Percentiles rank a stretch among this genome's conserved stretches.
Conservation (phyloP, 1,140 invertebrate genomes). For the Holotrichia oblita region DNA sequence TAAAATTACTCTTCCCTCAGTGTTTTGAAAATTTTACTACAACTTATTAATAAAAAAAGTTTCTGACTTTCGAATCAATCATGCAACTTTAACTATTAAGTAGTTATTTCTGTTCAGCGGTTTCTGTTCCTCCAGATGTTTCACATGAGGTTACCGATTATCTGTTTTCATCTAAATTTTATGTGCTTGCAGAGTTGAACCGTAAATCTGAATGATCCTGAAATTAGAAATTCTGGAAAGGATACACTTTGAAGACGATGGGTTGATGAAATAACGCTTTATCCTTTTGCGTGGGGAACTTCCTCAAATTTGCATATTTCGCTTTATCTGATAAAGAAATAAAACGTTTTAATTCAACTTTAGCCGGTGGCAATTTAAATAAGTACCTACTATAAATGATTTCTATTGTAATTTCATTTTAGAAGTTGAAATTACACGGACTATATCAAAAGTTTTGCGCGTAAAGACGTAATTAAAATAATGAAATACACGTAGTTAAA, state of each 20-base stretch:
- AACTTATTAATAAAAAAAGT: too few relatives aligned
- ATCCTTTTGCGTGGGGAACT: neutral
- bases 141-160: neutral
- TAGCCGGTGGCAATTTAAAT: neutral
- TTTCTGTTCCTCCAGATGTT: neutral
- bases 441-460: neutral
- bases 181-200: neutral
- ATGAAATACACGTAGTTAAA: too few relatives aligned
- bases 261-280: neutral
- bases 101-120: too few relatives aligned
- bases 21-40: too few relatives aligned
- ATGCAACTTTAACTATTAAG: too few relatives aligned
- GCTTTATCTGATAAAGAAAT: neutral
- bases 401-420: neutral
- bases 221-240: neutral
- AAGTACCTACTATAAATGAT: neutral
- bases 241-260: slow-evolving; percentile 2
- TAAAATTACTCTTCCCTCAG: too few relatives aligned
- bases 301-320: neutral
- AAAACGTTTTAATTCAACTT: neutral
- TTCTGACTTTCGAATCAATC: too few relatives aligned
- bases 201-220: slow-evolving; percentile 21
- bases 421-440: neutral
- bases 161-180: slow-evolving; percentile 31
- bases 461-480: too few relatives aligned